Base-by-base conservation (phyloP, 2,797 vertebrate genomes). In the Ibycter americanus region DNA sequence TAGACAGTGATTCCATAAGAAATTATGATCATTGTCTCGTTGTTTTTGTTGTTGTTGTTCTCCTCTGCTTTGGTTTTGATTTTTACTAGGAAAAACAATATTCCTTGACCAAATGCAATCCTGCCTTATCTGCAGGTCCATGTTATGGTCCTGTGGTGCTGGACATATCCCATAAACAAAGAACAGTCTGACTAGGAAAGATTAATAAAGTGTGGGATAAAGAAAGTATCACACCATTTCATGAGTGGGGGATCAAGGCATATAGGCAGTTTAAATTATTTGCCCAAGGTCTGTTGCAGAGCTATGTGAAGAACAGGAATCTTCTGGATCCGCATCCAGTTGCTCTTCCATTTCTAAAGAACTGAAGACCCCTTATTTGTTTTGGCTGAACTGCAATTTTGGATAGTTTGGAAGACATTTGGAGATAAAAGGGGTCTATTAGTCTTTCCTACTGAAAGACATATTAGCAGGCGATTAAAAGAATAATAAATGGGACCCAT, bases 381-480 rank as follows among this genome's bases (percentile, higher is more conserved):
- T 92, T 90, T 29, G 27, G 19, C 34, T 59, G 11, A 67, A 74
- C 61, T 85, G 26, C 40, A 49, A 1, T 71, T 93, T 52, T 85
- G 52, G 34, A 27, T 62, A 55, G 61, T 49, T 92, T 83, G 26
- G 72, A 91, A 88, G 81, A 55, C 18, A 42, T 73, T 51, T 86
- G 59, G 38, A 87, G 52, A 58, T 29, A 58, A 54, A 89, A 81
- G 13, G 17, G 13, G 15, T 46, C 27, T 81, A 59, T 81, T 94
- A 76, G 42, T 70, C 87, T 93, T 83, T 91, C 46, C 36, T 15
- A 51, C 42, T 46, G 56, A 81, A 92, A 91, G 90, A 96, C 90
- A 76, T 88, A 83, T 88, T 92, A 83, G 36, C 44, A 83, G 73
- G 80, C 73, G 84, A 95, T 96, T 96, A 95, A 84, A 91, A 91